Base-by-base conservation (phyloP, 2,888 invertebrate species). In the Aphrophora alni region DNA sequence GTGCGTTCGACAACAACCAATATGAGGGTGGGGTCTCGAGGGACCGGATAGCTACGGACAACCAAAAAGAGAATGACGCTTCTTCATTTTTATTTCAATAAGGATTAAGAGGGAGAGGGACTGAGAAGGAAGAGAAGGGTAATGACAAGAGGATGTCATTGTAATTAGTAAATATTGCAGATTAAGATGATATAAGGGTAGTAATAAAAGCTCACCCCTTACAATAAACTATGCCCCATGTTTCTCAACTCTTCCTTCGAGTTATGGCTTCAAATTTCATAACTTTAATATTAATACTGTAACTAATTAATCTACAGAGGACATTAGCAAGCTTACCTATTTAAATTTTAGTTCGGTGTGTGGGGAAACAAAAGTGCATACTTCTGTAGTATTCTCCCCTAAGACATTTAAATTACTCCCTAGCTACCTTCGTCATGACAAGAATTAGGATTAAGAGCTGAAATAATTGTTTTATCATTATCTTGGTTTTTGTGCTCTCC, bases 151-250 rank as follows among this genome's bases (percentile, higher is more conserved):
- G 75, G 74, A 78, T 78, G 81, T 81, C 81, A 81, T 81, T 69
- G 81, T 78, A 81, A 81, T 81, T 81, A 81, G 81, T 81, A 81
- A 81, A 81, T 81, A 81, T 81, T 81, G 81, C 81, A 81, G 81
- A 81, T 81, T 81, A 81, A 81, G 81, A 81, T 81, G 81, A 81
- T 81, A 81, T 81, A 81, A 81, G 75, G 70, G 81, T 75, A 70
- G 75, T 80, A 80, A 80, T 80, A 80, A 80, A 80, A 80, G 75
- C 80, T 27, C 24, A 75, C 75, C 75, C 68, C 76, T 77, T 44
- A 70, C 70, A 80, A 80, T 80, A 75, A 80, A 78, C 78, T 73
- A 78, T 73, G 78, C 72, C 78, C 59, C 78, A 59, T 78, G 78
- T 78, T 59, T 78, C 78, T 78, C 75, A 44, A 25, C 75, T 75